Evolutionary conservation across 2,797 vertebrate genomes (phyloP), one percentile per base, ranked within the genome.

Genomic region (Adrianichthys oophorus): DNA sequence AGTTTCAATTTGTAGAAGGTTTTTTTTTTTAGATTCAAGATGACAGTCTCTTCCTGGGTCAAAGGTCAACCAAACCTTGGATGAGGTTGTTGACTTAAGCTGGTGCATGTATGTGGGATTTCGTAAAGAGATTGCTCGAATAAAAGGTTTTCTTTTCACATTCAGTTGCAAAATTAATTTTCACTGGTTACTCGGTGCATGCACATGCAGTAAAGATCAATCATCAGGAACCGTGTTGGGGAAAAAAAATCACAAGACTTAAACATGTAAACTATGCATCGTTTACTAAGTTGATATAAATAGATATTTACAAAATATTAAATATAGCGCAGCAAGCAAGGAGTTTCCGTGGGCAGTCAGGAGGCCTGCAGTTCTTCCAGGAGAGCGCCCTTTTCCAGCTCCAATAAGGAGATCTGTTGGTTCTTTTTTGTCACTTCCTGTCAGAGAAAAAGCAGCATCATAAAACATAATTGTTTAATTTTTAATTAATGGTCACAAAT

Each of bases 391-490:
- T 87, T 92, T 66, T 93, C 87, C 67, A 78, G 41, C 68, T 92
- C 85, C 41, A 93, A 69, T 52, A 52, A 26, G 21, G 86, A 89
- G 62, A 93, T 93, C 71, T 74, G 85, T 21, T 7, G 70, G 64
- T 92, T 92, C 71, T 84, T 89, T 19, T 81, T 48, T 54, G 83
- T 85, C 73, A 92, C 84, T 43, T 82, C 80, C 92, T 93, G 54
- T 56, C 7, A 62, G 56, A 58, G 24, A 54, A 52, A 46, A 58
- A 16, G 3, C 4, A 3, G 19, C 23, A 52, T 43, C 48, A 46
- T 3, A 29, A 29, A 26, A 24, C 6, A 41, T 16, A 4, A 41
- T 26, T 26, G 26, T 26, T 7, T 26, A 7, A 26, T 26, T 6
- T 2, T 37, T 12, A 12, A 37, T 12, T 12, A 37, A 37, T 12